Evolutionary conservation across 2,888 invertebrate genomes (phyloP).

Genomic region (Bembecia ichneumoniformis): DNA sequence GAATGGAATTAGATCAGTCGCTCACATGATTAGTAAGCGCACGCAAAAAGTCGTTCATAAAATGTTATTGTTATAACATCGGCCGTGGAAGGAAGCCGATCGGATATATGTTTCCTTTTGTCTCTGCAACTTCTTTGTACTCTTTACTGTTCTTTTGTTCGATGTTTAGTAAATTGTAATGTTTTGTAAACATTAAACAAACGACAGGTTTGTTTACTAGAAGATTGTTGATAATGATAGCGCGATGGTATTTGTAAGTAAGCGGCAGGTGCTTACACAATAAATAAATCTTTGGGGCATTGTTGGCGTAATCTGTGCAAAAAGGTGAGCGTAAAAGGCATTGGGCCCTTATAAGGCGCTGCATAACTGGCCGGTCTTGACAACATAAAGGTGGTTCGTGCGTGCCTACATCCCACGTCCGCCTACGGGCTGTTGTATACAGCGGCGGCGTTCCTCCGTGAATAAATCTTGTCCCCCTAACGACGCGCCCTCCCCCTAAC

Average conservation of each 20-base stretch:
- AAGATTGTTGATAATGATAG: background rate
- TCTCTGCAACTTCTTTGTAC: slow-evolving; percentile 60
- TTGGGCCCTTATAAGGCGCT: background rate
- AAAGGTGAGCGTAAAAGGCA: background rate
- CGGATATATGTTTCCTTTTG: slow-evolving; percentile 56
- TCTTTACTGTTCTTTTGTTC: slow-evolving; percentile 60
- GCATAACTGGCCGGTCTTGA: background rate
- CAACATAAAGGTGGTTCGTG: slow-evolving; percentile 32
- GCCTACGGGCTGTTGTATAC: slow-evolving; percentile 28
- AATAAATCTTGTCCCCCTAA: slow-evolving; percentile 21
- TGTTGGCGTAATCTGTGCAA: background rate
- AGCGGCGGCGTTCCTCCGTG: background rate
- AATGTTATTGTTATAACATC: slow-evolving; percentile 47
- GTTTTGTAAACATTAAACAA: slow-evolving; percentile 51
- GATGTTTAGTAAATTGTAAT: slow-evolving; percentile 31
- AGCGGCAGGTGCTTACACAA: background rate
- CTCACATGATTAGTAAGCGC: slow-evolving; percentile 37
- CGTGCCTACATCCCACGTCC: slow-evolving; percentile 43
- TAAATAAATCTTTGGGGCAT: background rate
- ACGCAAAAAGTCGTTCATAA: slow-evolving; percentile 40
- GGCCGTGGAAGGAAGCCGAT: slow-evolving; percentile 48
- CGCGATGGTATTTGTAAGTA: background rate
- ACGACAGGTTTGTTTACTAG: slow-evolving; percentile 34
- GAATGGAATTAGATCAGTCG: slow-evolving; percentile 35
- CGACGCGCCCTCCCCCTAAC: slow-evolving; percentile 34